Evolutionary conservation across 1,140 invertebrate genomes (phyloP), one percentile per base, ranked within the genome.

Genomic region (Listronotus bonariensis): DNA sequence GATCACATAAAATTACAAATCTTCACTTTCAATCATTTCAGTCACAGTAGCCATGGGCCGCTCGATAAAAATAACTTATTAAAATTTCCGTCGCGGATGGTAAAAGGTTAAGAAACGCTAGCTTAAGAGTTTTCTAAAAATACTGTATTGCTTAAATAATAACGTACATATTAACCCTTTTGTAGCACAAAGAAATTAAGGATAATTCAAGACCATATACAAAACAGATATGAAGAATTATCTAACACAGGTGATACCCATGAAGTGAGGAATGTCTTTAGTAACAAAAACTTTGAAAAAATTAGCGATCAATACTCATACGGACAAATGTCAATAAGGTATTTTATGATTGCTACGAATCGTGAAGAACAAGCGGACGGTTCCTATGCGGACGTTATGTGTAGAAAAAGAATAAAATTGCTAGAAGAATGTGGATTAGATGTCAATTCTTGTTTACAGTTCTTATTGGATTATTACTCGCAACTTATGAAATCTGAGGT

Each of bases 371-470:
- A 72, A 75, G 38, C 80, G 69, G 64, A 74, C 67, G 17, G 78
- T 71, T 36, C 77, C 76, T 14, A 51, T 74, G 18, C 68, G 46
- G 17, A 59, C 76, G 6, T 81, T 77, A 41, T 80, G 69, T 51
- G 68, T 72, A 34, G 72, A 74, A 36, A 77, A 76, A 34, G 76
- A 75, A 31, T 76, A 42, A 51, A 64, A n/a, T 66, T 78, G 3
- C 59, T 85, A 3, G 73, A 82, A 48, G 77, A 80, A 9, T 82
- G 81, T 54, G 87, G 87, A 1, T 81, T 95, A 4, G 92, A 96
- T 77, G 80, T 95, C 6, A 88, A 90, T 72, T 95, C 92, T 8
- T 96, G 93, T 80, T 75, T 95, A n/a, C 90, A 92, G 73, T 89
- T 95, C 69, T 77, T 95, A 0, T 81, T 94, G 64, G 92, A 95